phyloP scores from a whole-genome alignment of 2,888 invertebrate genomes.

The Sminthurinus aureus region DNA sequence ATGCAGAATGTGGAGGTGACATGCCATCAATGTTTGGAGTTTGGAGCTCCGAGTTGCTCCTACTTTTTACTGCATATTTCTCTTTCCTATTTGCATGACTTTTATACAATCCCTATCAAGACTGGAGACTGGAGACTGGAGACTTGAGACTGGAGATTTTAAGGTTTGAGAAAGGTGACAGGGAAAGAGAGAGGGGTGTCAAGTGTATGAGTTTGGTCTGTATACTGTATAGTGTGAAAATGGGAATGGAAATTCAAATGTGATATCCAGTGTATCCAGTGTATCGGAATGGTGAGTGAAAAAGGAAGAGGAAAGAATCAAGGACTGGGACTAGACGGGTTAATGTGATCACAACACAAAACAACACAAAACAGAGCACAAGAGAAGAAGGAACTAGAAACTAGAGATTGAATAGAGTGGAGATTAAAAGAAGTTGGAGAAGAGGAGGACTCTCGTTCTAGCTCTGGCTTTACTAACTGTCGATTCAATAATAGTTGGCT shows the following conservation, averaged over 20 bases:
- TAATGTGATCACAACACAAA: slow-evolving; percentile 37
- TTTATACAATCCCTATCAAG: background rate
- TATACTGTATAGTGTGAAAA: background rate
- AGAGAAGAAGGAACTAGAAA: too few relatives aligned
- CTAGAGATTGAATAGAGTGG: slow-evolving; percentile 36
- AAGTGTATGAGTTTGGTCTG: slow-evolving; percentile 27
- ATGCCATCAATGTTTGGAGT: background rate
- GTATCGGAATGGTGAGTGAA: background rate
- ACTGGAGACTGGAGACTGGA: too few relatives aligned
- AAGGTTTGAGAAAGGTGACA: background rate
- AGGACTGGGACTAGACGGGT: slow-evolving; percentile 36
- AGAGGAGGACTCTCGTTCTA: slow-evolving; percentile 37
- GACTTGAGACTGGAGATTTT: too few relatives aligned
- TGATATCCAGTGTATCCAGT: too few relatives aligned
- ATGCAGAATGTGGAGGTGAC: slow-evolving; percentile 1
- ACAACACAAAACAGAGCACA: too few relatives aligned
- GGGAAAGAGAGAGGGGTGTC: slow-evolving; percentile 26
- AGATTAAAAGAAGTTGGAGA: slow-evolving; percentile 45
- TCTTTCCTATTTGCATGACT: background rate
- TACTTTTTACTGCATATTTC: too few relatives aligned
- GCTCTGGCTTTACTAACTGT: background rate
- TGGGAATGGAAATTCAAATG: too few relatives aligned
- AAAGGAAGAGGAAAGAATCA: background rate
- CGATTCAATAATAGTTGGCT: slow-evolving; percentile 36
- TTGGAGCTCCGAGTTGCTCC: background rate